Percentiles rank a stretch among this genome's conserved stretches.
Conservation (phyloP, 2,797 vertebrate species). For the Xiphorhynchus erythropygius region DNA sequence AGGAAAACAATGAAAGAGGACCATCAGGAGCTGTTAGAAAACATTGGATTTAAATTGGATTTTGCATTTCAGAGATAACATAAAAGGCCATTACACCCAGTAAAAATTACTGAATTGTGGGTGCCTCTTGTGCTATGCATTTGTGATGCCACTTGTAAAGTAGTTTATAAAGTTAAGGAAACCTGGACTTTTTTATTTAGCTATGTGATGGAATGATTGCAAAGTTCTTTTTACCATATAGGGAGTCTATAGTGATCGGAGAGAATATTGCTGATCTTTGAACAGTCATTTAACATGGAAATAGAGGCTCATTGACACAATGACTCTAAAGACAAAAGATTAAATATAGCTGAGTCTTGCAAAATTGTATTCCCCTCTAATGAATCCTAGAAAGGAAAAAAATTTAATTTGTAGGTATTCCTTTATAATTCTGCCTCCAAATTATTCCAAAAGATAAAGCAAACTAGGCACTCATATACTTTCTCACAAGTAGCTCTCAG, state of each 20-base stretch:
- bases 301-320: background rate
- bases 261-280: background rate
- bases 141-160: background rate
- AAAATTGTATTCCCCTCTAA: background rate
- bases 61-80: background rate
- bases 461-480: background rate
- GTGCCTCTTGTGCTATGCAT: background rate
- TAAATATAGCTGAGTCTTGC: background rate
- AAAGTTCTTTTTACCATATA: background rate
- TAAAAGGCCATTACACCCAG: background rate
- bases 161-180: background rate
- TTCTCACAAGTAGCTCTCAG: background rate
- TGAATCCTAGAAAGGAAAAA: background rate
- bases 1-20: background rate
- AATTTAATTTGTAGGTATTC: background rate
- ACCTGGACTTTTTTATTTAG: background rate
- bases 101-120: background rate
- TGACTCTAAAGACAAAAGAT: background rate
- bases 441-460: background rate
- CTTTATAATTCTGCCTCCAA: background rate
- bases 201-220: background rate
- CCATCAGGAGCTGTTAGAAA: background rate
- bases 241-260: background rate
- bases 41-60: accelerated
- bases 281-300: background rate